phyloP scores from a whole-genome alignment of 2,113 vertebrate genomes.

The Sinocyclocheilus anshuiensis region DNA sequence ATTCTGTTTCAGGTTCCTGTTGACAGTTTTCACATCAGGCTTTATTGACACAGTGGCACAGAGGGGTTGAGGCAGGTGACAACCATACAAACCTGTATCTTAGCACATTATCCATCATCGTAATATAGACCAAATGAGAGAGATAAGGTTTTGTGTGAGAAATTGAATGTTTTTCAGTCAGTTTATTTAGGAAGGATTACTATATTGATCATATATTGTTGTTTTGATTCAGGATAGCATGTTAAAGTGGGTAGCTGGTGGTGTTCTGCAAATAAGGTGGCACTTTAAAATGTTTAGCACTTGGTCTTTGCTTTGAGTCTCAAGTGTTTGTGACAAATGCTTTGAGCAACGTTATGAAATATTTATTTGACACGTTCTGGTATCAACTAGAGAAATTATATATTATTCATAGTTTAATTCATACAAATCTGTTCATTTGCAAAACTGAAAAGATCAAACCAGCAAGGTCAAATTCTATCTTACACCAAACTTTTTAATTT shows the following conservation, averaged over 20 bases:
- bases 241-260: not conserved
- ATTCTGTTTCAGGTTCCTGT: slow-evolving; percentile 51
- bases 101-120: not conserved
- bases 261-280: not conserved
- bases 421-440: slow-evolving; percentile 8
- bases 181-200: not conserved
- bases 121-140: not conserved
- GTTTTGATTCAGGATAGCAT: slow-evolving; percentile 5
- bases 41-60: slow-evolving; percentile 23
- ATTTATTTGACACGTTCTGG: not conserved
- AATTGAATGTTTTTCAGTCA: not conserved
- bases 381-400: not conserved
- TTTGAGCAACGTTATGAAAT: slow-evolving; percentile 14
- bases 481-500: not conserved
- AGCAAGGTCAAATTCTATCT: not conserved
- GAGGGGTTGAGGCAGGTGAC: not conserved
- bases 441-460: not conserved
- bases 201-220: not conserved
- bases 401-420: not conserved
- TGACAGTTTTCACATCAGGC: slow-evolving; percentile 7
- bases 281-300: not conserved
- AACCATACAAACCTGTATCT: slow-evolving; percentile 7
- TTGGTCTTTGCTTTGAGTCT: not conserved
- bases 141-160: not conserved
- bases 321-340: not conserved